Evolutionary conservation across 2,888 invertebrate genomes (phyloP).

Genomic region (Scaptomyza polygonia): DNA sequence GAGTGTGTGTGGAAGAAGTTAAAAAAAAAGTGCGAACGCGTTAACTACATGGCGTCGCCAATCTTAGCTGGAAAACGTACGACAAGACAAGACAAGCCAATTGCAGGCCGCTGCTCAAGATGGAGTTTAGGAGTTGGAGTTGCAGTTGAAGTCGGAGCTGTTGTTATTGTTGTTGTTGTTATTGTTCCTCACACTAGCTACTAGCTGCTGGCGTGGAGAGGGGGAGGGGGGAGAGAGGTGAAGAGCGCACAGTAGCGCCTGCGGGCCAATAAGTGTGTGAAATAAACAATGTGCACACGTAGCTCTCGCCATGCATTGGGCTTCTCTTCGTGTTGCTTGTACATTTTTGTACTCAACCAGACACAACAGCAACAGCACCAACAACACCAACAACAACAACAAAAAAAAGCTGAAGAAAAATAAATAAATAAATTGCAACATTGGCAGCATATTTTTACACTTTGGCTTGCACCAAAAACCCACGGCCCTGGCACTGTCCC

Average conservation of each 20-base stretch:
- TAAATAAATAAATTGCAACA: conserved; percentile 80
- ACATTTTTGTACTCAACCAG: conserved; percentile 76
- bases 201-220: too few species aligned
- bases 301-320: conserved; percentile 53
- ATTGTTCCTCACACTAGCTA: conserved; percentile 12
- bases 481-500: conserved; percentile 63
- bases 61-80: conserved; percentile 80
- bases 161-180: conserved; percentile 9
- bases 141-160: conserved; percentile 11
- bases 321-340: conserved; percentile 67
- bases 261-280: conserved; percentile 80
- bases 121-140: conserved; percentile 23
- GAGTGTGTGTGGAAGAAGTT: conserved; percentile 22
- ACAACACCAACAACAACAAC: conserved; percentile 24
- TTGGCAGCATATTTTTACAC: conserved; percentile 80
- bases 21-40: conserved; percentile 77
- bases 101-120: conserved; percentile 52
- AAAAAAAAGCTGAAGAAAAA: conserved; percentile 66
- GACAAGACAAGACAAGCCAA: conserved; percentile 77
- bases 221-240: conserved; percentile 29
- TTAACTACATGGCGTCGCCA: conserved; percentile 79
- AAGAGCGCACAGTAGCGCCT: conserved; percentile 73
- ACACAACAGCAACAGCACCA: conserved; percentile 53
- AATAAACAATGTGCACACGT: conserved; percentile 79
- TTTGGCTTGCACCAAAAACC: conserved; percentile 73